Conservation (phyloP, 1,140 invertebrate genomes). For the Anastrepha obliqua region DNA sequence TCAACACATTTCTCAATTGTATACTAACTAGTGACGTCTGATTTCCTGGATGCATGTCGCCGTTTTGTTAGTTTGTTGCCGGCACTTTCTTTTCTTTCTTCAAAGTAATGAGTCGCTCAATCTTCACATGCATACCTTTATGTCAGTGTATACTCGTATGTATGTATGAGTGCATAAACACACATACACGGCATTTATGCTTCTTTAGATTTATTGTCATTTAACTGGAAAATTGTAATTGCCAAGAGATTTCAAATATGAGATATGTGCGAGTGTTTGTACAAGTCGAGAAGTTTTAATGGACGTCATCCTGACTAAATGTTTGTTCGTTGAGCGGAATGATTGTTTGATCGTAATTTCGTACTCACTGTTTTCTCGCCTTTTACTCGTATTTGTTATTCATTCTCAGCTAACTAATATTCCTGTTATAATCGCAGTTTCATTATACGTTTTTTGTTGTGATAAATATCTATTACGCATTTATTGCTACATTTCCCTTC, state of each 20-base stretch:
- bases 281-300: not conserved
- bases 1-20: constrained; percentile 25
- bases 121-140: not conserved
- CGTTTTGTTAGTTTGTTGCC: too few species aligned
- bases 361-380: too few species aligned
- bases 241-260: not conserved
- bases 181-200: too few species aligned
- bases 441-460: too few species aligned
- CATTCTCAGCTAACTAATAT: too few species aligned
- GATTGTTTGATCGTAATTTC: not conserved
- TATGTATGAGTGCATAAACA: too few species aligned
- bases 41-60: not conserved
- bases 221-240: constrained; percentile 30
- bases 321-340: not conserved
- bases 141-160: not conserved
- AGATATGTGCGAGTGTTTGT: not conserved
- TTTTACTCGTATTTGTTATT: too few species aligned
- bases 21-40: not conserved
- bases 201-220: not conserved
- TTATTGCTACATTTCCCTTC: too few species aligned
- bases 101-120: too few species aligned
- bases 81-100: too few species aligned
- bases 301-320: not conserved
- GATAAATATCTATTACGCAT: too few species aligned
- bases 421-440: too few species aligned